phyloP scores from a whole-genome alignment of 1,140 invertebrate genomes.

The Anagrus nilaparvatae region DNA sequence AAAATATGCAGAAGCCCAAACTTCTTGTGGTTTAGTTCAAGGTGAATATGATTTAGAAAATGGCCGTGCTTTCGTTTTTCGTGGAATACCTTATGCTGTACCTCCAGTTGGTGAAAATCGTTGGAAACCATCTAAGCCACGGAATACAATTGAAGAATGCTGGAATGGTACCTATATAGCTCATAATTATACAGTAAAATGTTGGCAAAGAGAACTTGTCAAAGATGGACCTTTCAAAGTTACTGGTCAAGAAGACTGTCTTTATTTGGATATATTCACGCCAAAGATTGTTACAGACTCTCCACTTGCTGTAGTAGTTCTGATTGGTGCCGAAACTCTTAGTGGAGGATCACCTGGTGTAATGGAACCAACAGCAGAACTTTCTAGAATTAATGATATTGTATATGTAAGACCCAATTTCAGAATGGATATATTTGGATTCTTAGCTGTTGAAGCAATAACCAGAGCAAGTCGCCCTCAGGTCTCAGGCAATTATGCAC shows the following conservation, averaged over 20 bases:
- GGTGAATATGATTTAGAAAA: slow-evolving; percentile 66
- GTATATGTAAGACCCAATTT: slow-evolving; percentile 78
- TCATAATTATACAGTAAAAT: slow-evolving; percentile 53
- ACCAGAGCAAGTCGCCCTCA: slow-evolving; percentile 57
- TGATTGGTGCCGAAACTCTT: slow-evolving; percentile 67
- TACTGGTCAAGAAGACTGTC: slow-evolving; percentile 65
- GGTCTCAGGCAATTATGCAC: slow-evolving; percentile 77
- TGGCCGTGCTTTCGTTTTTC: slow-evolving; percentile 68
- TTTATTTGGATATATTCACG: slow-evolving; percentile 69
- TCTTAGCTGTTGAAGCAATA: slow-evolving; percentile 59
- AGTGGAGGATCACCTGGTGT: slow-evolving; percentile 60
- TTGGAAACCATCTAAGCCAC: slow-evolving; percentile 59
- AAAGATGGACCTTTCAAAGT: slow-evolving; percentile 42
- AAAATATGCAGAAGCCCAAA: slow-evolving; percentile 60
- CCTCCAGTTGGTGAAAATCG: slow-evolving; percentile 59
- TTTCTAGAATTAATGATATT: slow-evolving; percentile 63
- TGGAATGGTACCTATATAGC: slow-evolving; percentile 68
- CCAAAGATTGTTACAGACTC: slow-evolving; percentile 61
- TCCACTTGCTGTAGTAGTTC: slow-evolving; percentile 68
- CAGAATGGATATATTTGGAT: slow-evolving; percentile 66
- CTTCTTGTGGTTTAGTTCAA: slow-evolving; percentile 67
- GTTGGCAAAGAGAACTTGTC: slow-evolving; percentile 56
- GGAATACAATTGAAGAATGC: slow-evolving; percentile 59
- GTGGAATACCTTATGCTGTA: slow-evolving; percentile 76
- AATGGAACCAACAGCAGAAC: slow-evolving; percentile 52